phyloP scores from a whole-genome alignment of 1,140 invertebrate genomes.

The Lepidurus packardi region DNA sequence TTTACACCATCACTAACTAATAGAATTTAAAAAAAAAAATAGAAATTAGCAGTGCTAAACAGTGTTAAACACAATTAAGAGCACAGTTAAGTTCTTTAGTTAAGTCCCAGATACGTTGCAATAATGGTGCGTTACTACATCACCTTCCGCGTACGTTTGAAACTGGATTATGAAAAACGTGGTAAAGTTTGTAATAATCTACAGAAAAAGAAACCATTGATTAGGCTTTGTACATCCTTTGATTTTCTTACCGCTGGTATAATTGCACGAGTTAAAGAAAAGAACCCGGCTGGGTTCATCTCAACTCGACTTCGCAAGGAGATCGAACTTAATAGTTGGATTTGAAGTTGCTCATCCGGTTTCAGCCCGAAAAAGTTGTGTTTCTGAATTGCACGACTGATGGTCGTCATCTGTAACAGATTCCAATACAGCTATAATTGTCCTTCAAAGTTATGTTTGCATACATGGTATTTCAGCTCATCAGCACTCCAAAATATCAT shows the following conservation, averaged over 20 bases:
- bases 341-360: not conserved
- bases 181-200: conserved; percentile 1
- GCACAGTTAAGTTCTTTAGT: too few species aligned
- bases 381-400: conserved; percentile 9
- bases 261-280: not conserved
- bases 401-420: not conserved
- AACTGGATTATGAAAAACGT: not conserved
- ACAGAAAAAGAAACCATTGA: not conserved
- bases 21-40: too few species aligned
- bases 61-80: too few species aligned
- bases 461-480: not conserved
- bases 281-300: not conserved
- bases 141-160: not conserved
- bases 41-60: too few species aligned
- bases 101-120: too few species aligned
- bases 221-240: not conserved
- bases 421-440: not conserved
- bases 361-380: not conserved
- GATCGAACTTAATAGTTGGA: not conserved
- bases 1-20: too few species aligned
- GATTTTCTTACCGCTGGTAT: not conserved
- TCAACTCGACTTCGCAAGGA: not conserved
- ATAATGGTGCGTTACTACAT: too few species aligned
- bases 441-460: not conserved
- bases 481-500: not conserved